These are phyloP conservation scores for Corythornis vintsioides DNA, from an alignment of 2,113 vertebrate species.

Conservation along the genomic window DNA sequence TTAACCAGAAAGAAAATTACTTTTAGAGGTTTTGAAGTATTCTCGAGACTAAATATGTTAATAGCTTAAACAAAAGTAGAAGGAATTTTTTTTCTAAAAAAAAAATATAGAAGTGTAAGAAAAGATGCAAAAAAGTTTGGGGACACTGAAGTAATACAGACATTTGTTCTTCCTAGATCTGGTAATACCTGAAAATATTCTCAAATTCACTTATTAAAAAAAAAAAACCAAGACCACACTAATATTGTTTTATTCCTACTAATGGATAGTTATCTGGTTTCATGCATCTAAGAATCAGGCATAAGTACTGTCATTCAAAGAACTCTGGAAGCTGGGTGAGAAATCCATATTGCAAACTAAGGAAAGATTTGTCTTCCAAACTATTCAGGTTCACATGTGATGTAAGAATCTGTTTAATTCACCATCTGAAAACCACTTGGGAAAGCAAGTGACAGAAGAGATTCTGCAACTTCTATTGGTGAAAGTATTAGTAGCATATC, in stretches of 20 bases:
- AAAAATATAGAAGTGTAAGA: neutral
- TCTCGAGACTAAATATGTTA: neutral
- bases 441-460: neutral
- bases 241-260: neutral
- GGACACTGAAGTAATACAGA: neutral
- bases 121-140: neutral
- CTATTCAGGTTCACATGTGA: neutral
- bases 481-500: neutral
- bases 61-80: neutral
- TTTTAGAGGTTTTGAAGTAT: neutral
- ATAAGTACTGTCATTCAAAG: neutral
- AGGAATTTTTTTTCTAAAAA: neutral
- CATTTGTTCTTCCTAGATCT: neutral
- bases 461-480: neutral
- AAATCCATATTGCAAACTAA: neutral
- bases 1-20: neutral
- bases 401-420: neutral
- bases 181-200: neutral
- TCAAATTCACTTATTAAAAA: neutral
- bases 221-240: neutral
- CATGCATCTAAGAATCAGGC: neutral
- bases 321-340: neutral
- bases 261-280: neutral
- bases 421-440: neutral
- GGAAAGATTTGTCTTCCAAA: neutral